Percentiles rank a stretch among this genome's conserved stretches.
Conservation (phyloP, 2,113 vertebrate species). For the Cyphomyrus discorhynchus region DNA sequence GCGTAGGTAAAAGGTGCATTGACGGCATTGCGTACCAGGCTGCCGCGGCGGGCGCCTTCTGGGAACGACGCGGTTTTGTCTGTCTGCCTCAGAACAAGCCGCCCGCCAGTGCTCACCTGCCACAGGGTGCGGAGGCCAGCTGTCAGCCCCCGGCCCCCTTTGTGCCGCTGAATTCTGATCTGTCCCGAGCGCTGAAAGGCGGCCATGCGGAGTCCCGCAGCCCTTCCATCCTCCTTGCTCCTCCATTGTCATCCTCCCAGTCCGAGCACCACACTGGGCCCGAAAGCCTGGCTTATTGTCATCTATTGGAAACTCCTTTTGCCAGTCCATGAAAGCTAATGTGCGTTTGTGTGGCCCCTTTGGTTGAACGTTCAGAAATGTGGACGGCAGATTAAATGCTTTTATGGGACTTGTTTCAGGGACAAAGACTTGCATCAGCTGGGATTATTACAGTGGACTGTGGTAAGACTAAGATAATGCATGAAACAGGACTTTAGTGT, state of each 20-base stretch:
- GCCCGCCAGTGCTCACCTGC: slow-evolving; percentile 55
- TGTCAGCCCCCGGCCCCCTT: slow-evolving; percentile 45
- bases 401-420: neutral
- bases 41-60: slow-evolving; percentile 21
- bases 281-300: slow-evolving; percentile 24
- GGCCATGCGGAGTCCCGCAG: slow-evolving; percentile 21
- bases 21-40: neutral
- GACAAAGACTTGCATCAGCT: slow-evolving; percentile 5
- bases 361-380: neutral
- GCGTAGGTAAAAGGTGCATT: slow-evolving; percentile 6
- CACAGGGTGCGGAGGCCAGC: slow-evolving; percentile 51
- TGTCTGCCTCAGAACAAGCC: slow-evolving; percentile 40
- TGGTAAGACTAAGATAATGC: slow-evolving; percentile 1
- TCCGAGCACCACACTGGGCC: slow-evolving; percentile 25
- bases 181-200: slow-evolving; percentile 39
- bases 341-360: neutral
- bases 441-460: slow-evolving; percentile 7
- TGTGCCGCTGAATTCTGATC: slow-evolving; percentile 44
- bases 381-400: slow-evolving; percentile 7
- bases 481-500: slow-evolving; percentile 1
- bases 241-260: slow-evolving; percentile 33
- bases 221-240: slow-evolving; percentile 34
- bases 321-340: slow-evolving; percentile 1
- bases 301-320: slow-evolving; percentile 12
- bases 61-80: slow-evolving; percentile 39